Evolutionary conservation across 2,113 vertebrate genomes (phyloP).

Genomic region (Mungos mungo): DNA sequence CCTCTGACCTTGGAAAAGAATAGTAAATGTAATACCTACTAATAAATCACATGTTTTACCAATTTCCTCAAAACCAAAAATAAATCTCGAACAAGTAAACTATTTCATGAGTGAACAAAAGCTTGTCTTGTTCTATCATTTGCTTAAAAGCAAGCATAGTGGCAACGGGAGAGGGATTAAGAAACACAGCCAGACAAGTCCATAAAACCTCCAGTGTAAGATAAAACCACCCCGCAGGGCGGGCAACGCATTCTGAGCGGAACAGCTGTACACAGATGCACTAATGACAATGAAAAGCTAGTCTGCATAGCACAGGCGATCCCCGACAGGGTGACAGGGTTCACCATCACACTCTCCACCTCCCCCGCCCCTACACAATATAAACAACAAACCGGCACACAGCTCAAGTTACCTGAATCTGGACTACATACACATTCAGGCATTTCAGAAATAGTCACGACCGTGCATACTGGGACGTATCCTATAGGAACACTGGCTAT

Average conservation of each 20-base stretch:
- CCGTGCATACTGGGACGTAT: slow-evolving; percentile 76
- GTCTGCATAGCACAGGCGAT: slow-evolving; percentile 68
- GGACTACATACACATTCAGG: background rate
- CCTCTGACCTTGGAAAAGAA: background rate
- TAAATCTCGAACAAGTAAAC: slow-evolving; percentile 54
- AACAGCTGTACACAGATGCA: slow-evolving; percentile 81
- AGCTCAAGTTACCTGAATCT: background rate
- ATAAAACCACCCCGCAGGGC: slow-evolving; percentile 53
- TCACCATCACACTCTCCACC: background rate
- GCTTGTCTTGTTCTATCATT: slow-evolving; percentile 54
- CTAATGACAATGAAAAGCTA: slow-evolving; percentile 83
- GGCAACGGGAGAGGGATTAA: slow-evolving; percentile 20
- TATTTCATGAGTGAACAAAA: slow-evolving; percentile 74
- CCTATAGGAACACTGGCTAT: slow-evolving; percentile 66
- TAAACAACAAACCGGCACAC: slow-evolving; percentile 43
- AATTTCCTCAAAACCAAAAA: slow-evolving; percentile 51
- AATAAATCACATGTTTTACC: slow-evolving; percentile 47
- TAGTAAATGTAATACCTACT: slow-evolving; percentile 50
- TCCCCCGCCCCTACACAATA: slow-evolving; percentile 29
- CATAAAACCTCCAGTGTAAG: slow-evolving; percentile 68
- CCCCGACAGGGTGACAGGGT: slow-evolving; percentile 65
- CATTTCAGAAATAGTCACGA: slow-evolving; percentile 54
- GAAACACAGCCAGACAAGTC: slow-evolving; percentile 63
- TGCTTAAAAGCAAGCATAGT: slow-evolving; percentile 58
- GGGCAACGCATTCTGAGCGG: slow-evolving; percentile 54